phyloP scores from a whole-genome alignment of 2,113 vertebrate species.

The Recurvirostra avosetta region DNA sequence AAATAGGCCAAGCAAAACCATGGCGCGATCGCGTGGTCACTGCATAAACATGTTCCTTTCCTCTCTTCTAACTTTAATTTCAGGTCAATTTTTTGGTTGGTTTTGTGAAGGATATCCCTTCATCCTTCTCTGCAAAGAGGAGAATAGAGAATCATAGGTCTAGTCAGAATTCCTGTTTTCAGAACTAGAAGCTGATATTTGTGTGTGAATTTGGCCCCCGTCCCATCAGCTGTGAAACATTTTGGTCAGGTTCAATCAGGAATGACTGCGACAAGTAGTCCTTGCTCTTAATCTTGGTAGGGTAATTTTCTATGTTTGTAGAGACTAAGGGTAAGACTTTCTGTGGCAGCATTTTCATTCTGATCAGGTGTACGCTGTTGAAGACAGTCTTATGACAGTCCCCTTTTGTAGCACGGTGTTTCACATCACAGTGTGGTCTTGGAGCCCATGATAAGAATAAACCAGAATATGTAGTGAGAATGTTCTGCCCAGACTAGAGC shows the following conservation, averaged over 20 bases:
- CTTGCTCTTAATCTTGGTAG: neutral
- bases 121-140: neutral
- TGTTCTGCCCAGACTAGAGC: neutral
- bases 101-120: neutral
- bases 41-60: neutral
- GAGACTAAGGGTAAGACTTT: neutral
- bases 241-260: neutral
- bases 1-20: neutral
- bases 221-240: neutral
- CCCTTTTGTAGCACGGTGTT: neutral
- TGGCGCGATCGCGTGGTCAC: neutral
- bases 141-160: neutral
- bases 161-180: neutral
- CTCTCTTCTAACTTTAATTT: neutral
- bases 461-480: neutral
- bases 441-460: neutral
- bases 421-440: neutral
- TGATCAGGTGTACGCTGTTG: rapidly evolving
- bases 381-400: neutral
- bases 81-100: neutral
- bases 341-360: neutral
- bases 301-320: neutral
- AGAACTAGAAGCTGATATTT: neutral
- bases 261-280: neutral
- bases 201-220: neutral